phyloP scores from a whole-genome alignment of 2,888 invertebrate species.

The Tipula unca region DNA sequence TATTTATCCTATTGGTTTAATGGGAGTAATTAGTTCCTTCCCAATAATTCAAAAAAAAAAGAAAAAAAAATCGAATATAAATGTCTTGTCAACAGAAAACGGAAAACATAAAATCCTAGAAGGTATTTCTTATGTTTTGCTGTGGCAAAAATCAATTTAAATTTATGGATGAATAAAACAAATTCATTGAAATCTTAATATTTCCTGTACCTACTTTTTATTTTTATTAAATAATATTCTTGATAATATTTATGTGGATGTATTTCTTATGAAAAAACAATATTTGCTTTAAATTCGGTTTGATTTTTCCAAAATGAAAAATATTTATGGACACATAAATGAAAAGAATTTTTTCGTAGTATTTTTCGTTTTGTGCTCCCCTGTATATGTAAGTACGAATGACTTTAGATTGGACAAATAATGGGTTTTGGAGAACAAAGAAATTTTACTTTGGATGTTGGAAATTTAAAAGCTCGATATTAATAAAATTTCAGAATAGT shows the following conservation, averaged over 20 bases:
- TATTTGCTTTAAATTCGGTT: neutral
- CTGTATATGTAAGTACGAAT: neutral
- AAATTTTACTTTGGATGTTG: too few relatives aligned
- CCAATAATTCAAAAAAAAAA: neutral
- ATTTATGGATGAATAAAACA: neutral
- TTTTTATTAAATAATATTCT: neutral
- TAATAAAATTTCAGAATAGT: too few relatives aligned
- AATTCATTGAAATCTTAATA: neutral
- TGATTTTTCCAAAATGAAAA: neutral
- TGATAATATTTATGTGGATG: neutral
- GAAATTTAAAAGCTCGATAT: too few relatives aligned
- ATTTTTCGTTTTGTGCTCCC: neutral
- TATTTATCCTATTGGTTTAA: neutral
- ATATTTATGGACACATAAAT: neutral
- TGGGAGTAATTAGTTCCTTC: neutral
- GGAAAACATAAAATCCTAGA: neutral
- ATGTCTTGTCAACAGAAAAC: neutral
- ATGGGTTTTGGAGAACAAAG: too few relatives aligned
- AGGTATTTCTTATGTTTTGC: neutral
- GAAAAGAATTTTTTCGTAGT: neutral
- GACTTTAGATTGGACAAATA: too few relatives aligned
- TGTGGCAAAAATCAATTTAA: neutral
- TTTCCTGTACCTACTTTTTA: neutral
- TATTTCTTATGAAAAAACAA: neutral
- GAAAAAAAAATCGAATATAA: neutral